Evolutionary conservation across 2,888 invertebrate genomes (phyloP), one percentile per base, ranked within the genome.

Genomic region (Chrysolina haemoptera): DNA sequence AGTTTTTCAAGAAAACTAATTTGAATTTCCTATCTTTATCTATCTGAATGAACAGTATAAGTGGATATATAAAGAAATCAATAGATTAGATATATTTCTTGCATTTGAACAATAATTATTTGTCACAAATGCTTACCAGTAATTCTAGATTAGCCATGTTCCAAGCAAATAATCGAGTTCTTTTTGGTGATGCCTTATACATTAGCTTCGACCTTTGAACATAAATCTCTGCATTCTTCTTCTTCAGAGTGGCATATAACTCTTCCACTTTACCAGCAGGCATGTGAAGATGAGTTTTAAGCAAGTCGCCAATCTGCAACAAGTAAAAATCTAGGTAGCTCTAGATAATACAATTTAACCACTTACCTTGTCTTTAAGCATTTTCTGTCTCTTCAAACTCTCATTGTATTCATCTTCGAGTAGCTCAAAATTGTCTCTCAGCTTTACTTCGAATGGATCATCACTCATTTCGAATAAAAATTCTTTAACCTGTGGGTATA

Each of bases 361-460:
- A 40, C 43, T 68, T 84, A 92, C 94, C 90, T 97, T 97, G 20
- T 95, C 93, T 83, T 98, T 97, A 35, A 99, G 90, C 91, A 97
- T 94, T 71, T 95, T 93, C 76, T 95, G 92, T 20, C 99, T 90
- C 85, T 97, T 97, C 82, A 96, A 91, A 84, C 96, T 96, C 86
- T 99, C 99, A 82, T 95, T 94, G 84, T 96, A 97, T 87, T 99
- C 99, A 84, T 99, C 99, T 84, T 97, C 96, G 63, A 98, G 87
- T 0, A 99, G 89, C 85, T 98, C 98, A 86, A 97, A 98, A 87
- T 98, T 99, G 82, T 98, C 98, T 0, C 98, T 92, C 9, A 99
- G 89, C 84, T 96, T 96, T 3, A 98, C 97, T 89, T 99, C 99
- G 85, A 99, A 99, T 0, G 98, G 98, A 91, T 99, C 99, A 85